These are phyloP conservation scores for Anthrax anthrax DNA, from an alignment of 2,888 invertebrate genomes.

Conservation along the genomic window DNA sequence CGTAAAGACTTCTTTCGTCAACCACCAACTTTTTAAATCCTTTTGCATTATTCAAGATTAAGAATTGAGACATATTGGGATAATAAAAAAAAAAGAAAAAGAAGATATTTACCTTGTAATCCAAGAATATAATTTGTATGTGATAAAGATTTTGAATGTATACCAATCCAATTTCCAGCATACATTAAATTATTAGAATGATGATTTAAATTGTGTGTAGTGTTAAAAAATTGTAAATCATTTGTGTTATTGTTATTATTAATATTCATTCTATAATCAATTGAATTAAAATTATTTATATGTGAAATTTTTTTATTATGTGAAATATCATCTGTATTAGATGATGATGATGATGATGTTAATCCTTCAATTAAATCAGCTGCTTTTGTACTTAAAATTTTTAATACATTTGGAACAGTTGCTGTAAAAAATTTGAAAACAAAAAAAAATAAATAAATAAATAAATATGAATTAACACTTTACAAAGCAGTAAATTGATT, in stretches of 20 bases:
- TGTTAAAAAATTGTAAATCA: too few species aligned
- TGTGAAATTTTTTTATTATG: not conserved
- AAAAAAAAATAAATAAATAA: too few species aligned
- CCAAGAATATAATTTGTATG: conserved; percentile 39
- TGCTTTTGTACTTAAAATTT: conserved; percentile 15
- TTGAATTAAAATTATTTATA: not conserved
- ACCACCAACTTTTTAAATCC: too few species aligned
- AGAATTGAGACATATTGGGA: too few species aligned
- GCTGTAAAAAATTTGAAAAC: conserved; percentile 11
- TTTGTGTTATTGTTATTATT: too few species aligned
- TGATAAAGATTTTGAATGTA: conserved; percentile 27
- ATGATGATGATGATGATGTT: conserved; percentile 1
- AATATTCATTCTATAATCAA: conserved; percentile 2
- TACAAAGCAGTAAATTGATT: too few species aligned
- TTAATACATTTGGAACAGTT: conserved; percentile 15
- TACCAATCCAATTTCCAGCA: conserved; percentile 24
- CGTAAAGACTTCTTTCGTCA: too few species aligned
- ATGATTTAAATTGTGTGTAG: conserved; percentile 11
- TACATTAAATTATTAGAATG: conserved; percentile 16
- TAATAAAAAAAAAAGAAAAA: too few species aligned
- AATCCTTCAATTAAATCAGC: conserved; percentile 14
- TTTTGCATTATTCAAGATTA: too few species aligned
- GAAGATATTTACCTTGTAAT: conserved; percentile 47
- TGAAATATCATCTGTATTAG: not conserved
- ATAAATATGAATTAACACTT: too few species aligned